Evolutionary conservation across 2,113 vertebrate genomes (phyloP).

Genomic region (Taxidea taxus): DNA sequence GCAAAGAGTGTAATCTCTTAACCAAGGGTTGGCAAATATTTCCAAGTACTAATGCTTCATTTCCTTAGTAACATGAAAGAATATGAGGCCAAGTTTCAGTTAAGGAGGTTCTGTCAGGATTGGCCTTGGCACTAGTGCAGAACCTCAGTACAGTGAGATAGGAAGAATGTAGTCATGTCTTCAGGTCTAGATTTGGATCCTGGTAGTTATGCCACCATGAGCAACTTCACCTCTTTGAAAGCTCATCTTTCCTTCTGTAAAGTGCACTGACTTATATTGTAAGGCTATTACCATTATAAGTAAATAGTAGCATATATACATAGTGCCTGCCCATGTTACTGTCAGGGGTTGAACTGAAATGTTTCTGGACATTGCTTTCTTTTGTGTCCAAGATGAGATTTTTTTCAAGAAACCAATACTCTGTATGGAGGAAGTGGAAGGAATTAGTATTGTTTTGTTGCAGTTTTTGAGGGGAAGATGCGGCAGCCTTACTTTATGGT

Average conservation of each 20-base stretch:
- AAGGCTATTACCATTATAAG: neutral
- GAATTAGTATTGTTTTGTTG: neutral
- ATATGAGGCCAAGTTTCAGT: conserved; percentile 52
- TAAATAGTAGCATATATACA: neutral
- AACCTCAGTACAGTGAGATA: neutral
- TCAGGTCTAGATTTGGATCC: neutral
- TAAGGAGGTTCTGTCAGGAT: neutral
- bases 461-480: neutral
- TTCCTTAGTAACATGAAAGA: conserved; percentile 67
- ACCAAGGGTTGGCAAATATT: conserved; percentile 71
- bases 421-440: neutral
- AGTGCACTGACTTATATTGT: neutral
- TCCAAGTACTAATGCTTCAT: conserved; percentile 76
- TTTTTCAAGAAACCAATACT: neutral
- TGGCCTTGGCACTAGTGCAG: neutral
- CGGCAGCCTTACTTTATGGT: neutral
- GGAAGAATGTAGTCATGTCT: neutral
- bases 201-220: neutral
- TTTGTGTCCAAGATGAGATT: neutral
- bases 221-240: neutral
- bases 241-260: neutral
- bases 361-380: neutral
- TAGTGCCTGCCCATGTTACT: neutral
- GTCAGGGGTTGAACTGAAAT: neutral
- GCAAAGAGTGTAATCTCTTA: conserved; percentile 75